Evolutionary conservation across 2,888 invertebrate genomes (phyloP).

Genomic region (Masnerella sp.): DNA sequence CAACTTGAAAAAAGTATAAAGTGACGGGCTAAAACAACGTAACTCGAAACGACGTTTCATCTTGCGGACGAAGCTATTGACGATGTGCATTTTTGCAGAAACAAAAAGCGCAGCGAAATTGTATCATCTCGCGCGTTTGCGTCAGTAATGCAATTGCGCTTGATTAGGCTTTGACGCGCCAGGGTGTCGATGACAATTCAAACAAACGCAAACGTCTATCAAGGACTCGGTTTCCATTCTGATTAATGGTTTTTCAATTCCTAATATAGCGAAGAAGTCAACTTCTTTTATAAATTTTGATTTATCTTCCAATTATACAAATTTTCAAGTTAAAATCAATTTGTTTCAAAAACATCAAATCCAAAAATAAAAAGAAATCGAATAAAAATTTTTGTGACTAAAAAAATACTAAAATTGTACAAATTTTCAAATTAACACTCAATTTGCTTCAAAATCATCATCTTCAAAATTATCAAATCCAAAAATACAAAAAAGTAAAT

Average conservation of each 20-base stretch:
- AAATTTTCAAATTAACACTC: too few species aligned
- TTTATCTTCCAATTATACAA: neutral
- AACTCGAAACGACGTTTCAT: constrained; percentile 11
- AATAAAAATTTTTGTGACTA: too few species aligned
- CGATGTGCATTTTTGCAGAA: constrained; percentile 15
- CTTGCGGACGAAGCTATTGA: neutral
- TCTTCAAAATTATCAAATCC: too few species aligned
- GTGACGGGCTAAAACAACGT: constrained; percentile 2
- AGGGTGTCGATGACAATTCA: constrained; percentile 9
- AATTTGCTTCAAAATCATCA: too few species aligned
- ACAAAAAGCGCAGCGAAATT: constrained; percentile 12
- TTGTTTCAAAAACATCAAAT: too few species aligned
- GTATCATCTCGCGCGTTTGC: constrained; percentile 10
- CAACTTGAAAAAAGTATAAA: neutral
- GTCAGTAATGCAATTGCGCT: constrained; percentile 29
- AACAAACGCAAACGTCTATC: constrained; percentile 1
- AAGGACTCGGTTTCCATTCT: constrained; percentile 18
- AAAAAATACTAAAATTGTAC: too few species aligned
- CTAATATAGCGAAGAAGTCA: neutral
- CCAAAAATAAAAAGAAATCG: too few species aligned
- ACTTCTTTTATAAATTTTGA: neutral
- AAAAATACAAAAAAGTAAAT: too few species aligned
- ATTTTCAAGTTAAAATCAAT: too few species aligned
- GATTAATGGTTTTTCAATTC: constrained; percentile 11
- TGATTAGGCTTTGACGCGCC: constrained; percentile 12